These are phyloP conservation scores for Alviniconcha marisindica DNA, from an alignment of 1,140 invertebrate species.

Conservation along the genomic window DNA sequence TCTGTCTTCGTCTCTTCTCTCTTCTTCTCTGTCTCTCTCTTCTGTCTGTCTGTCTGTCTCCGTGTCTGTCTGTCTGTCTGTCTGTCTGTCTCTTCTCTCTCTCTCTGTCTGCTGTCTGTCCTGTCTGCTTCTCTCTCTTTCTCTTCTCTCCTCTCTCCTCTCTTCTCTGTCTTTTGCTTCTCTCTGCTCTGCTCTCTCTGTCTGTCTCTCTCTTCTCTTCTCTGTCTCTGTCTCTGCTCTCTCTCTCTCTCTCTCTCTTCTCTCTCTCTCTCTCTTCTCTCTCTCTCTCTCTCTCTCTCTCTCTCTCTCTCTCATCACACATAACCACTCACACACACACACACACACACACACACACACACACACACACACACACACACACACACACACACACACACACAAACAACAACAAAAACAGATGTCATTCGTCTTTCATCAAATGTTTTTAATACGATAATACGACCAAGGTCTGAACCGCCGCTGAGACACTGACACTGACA, in stretches of 20 bases:
- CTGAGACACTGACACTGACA: too few relatives aligned
- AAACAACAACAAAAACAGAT: too few relatives aligned
- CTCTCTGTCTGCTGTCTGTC: neutral
- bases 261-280: neutral
- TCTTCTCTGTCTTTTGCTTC: neutral
- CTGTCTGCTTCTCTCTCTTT: neutral
- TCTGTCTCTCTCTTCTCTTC: neutral
- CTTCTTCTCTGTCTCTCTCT: neutral
- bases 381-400: too few relatives aligned
- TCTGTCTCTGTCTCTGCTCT: too few relatives aligned
- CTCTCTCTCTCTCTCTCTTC: neutral
- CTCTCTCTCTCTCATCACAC: neutral
- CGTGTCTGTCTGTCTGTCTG: neutral
- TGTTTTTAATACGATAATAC: too few relatives aligned
- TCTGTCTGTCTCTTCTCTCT: neutral
- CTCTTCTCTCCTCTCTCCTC: neutral
- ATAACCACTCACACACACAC: too few relatives aligned
- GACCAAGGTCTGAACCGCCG: too few relatives aligned
- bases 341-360: too few relatives aligned
- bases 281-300: neutral
- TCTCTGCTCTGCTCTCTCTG: neutral
- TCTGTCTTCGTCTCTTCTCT: neutral
- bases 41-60: neutral
- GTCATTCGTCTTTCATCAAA: too few relatives aligned
- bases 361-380: too few relatives aligned